Evolutionary conservation across 2,888 invertebrate genomes (phyloP).

Genomic region (Incurvaria masculella): DNA sequence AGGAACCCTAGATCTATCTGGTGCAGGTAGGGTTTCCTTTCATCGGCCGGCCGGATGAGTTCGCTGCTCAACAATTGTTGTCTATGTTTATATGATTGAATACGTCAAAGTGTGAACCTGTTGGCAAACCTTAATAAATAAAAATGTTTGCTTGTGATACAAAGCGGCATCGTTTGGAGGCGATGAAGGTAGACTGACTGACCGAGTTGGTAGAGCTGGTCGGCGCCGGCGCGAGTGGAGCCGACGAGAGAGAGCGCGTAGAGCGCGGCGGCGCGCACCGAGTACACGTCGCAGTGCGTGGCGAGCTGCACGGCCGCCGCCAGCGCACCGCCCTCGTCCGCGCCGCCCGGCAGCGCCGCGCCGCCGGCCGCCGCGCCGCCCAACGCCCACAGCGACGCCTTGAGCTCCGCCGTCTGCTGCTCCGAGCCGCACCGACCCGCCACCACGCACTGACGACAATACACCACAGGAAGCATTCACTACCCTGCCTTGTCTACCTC

Average conservation of each 20-base stretch:
- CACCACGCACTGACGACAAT: slow-evolving; percentile 17
- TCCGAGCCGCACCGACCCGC: slow-evolving; percentile 60
- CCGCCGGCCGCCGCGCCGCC: slow-evolving; percentile 87
- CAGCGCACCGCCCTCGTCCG: slow-evolving; percentile 34
- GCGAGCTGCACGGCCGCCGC: slow-evolving; percentile 64
- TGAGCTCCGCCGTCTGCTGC: slow-evolving; percentile 71
- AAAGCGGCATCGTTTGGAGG: too few species aligned
- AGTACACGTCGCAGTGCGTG: slow-evolving; percentile 78
- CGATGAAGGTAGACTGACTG: too few species aligned
- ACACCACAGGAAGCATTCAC: too few species aligned
- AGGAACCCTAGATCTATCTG: too few species aligned
- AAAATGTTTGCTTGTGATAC: too few species aligned
- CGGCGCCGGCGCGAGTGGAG: slow-evolving; percentile 80
- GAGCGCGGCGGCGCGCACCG: slow-evolving; percentile 86
- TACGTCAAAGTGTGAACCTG: too few species aligned
- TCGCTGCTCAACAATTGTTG: too few species aligned
- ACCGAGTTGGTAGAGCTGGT: slow-evolving; percentile 69
- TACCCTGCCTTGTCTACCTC: too few species aligned
- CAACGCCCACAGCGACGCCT: slow-evolving; percentile 86
- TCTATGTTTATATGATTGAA: too few species aligned
- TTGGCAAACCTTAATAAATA: too few species aligned
- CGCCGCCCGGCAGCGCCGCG: slow-evolving; percentile 60
- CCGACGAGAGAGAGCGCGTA: slow-evolving; percentile 84
- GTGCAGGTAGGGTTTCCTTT: too few species aligned
- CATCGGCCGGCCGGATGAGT: too few species aligned